Base-by-base conservation (phyloP, 2,888 invertebrate species). In the Unio pictorum region DNA sequence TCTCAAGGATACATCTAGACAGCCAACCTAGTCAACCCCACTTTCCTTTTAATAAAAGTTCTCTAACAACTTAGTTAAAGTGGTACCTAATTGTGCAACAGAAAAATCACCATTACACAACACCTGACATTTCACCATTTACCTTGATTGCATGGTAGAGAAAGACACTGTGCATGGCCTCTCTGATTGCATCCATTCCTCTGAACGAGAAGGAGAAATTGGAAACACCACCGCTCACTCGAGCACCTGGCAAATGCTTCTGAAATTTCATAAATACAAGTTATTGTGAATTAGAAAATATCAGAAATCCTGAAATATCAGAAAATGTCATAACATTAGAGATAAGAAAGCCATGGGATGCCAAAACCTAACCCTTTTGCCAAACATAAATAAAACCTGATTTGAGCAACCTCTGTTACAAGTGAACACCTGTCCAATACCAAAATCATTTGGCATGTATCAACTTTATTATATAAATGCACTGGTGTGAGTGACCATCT, bases 181-280 rank as follows among this genome's bases (percentile, higher is more conserved):
- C 91, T 64, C 92, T 86, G 17, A 92, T 89, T 11, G 83, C 75
- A 60, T 93, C 92, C 89, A 91, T 92, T 63, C 92, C 92, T 69
- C 92, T 89, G 85, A 93, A 93, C 7, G 92, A 92, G 84, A 93
- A 93, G 5, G 92, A 92, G 72, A 93, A 90, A 79, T 93, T 93
- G 54, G 92, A 92, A 5, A 93, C 92, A 11, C 93, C 93, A 26
- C 93, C 93, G 82, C 92, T 92, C 28, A 93, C 90, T 78, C 91
- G 87, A 58, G 91, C 91, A 4, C 92, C 90, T 23, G 91, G 91
- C 62, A 91, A 84, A 55, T 87, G 89, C 70, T 86, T 80, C 90
- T 91, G 78, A n/a, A 79, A 75, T 34, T 61, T 64, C 59, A 67
- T 18, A 61, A 28, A 55, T 55, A 64, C 4, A 7, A 20, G 17